Base-by-base conservation (phyloP, 2,113 vertebrate genomes). In the Phyllopteryx taeniolatus region DNA sequence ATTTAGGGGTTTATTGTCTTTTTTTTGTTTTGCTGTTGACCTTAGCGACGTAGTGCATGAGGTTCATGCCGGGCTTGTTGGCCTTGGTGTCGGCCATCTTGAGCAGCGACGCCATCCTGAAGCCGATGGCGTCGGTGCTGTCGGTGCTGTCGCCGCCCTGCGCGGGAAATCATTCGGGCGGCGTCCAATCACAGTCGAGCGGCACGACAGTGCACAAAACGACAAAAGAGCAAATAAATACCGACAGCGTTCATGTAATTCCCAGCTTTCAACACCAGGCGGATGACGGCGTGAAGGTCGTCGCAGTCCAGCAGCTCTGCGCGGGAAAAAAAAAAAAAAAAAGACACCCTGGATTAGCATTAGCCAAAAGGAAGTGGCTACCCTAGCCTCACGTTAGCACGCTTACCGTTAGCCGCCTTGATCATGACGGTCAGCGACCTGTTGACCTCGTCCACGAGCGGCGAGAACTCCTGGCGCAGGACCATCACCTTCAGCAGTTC, bases 231-330 rank as follows among this genome's bases (percentile, higher is more conserved):
- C 2, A 42, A 39, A 76, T 68, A 43, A 60, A 63, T 65, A 90
- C 94, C 80, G 70, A 95, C 95, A 64, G 91, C 86, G 5, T 95
- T 95, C 93, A 95, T 93, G 88, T 93, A 94, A 86, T 95, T 96
- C 4, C 95, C 94, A 0, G 92, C 87, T 83, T 94, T 94, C 63
- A 95, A 89, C 31, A 95, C 92, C 68, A 95, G 87, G 12, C 89
- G 90, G 69, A 95, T 93, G 67, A 96, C 86, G 0, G 90, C 86
- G 71, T 95, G 95, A 49, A 96, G 91, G 71, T 94, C 93, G 60
- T 93, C 92, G 15, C 93, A 95, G 39, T 82, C 84, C 86, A 95
- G 51, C 66, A 95, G 79, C 83, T 94, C 94, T 95, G 1, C 51
- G 33, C 46, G 68, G 17, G 3, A n/a, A n/a, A 39, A 5, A 5